Conservation (phyloP, 1,140 invertebrate species). For the Planococcus citri region DNA sequence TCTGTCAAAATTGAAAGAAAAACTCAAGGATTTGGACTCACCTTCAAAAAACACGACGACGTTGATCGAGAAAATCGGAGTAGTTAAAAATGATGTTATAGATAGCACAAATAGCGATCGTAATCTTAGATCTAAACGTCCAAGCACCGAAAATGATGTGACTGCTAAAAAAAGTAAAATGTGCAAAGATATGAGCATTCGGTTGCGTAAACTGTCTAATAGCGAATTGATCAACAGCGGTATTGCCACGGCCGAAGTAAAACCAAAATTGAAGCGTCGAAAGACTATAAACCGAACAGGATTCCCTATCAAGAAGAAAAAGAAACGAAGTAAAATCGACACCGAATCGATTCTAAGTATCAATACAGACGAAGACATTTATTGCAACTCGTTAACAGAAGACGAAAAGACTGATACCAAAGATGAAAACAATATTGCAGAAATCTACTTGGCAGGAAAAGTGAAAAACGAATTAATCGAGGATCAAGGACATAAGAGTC, state of each 20-base stretch:
- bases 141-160: slow-evolving; percentile 30
- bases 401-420: not conserved
- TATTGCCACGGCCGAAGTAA: slow-evolving; percentile 14
- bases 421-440: not conserved
- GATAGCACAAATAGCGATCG: not conserved
- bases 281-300: slow-evolving; percentile 72
- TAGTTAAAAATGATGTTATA: not conserved
- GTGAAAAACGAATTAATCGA: not conserved
- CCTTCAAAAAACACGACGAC: not conserved
- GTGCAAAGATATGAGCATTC: slow-evolving; percentile 41
- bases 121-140: slow-evolving; percentile 3
- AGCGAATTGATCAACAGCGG: slow-evolving; percentile 31
- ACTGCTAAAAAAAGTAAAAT: slow-evolving; percentile 41
- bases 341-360: not conserved
- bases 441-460: not conserved
- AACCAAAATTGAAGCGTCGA: slow-evolving; percentile 41
- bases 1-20: slow-evolving; percentile 25
- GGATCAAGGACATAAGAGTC: not conserved
- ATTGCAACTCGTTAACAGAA: not conserved
- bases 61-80: slow-evolving; percentile 1
- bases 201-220: slow-evolving; percentile 37
- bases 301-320: slow-evolving; percentile 70
- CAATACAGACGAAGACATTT: not conserved
- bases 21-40: slow-evolving; percentile 23
- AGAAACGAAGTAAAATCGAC: slow-evolving; percentile 40